Evolutionary conservation across 1,140 invertebrate genomes (phyloP), one percentile per base, ranked within the genome.

Genomic region (Laupala kohalensis): DNA sequence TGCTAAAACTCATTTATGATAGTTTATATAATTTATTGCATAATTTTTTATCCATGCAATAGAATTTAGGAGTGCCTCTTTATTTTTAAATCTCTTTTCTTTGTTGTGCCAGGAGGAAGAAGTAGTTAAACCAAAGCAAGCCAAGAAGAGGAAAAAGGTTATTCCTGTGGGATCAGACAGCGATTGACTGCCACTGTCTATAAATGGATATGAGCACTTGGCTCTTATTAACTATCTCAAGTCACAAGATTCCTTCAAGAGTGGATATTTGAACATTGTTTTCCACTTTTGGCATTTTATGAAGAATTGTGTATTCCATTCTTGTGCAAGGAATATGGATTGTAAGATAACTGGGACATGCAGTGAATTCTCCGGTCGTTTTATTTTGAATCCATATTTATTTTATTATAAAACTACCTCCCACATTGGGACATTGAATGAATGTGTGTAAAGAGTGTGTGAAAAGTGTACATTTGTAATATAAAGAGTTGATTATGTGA

Each of bases 111-210:
- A 92, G 89, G 90, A 93, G 77, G 92, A 93, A 82, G 90, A 92
- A 83, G 88, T 91, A 75, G 86, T 92, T 4, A 93, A 92, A 83
- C 89, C 90, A 78, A 91, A 91, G 82, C 89, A 90, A 83, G 86
- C 90, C 24, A 93, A 93, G 81, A 93, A 93, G 80, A 86, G 92
- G 81, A 93, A 93, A 87, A 93, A 93, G 84, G 81, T 84, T 63
- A 83, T 83, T 74, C 79, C 82, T 73, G 87, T 92, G 73, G 88
- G 89, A 75, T 93, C 91, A 69, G 92, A 95, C 81, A 93, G 90
- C 83, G 91, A 93, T 86, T 93, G 86, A 91, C 68, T 53, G 37
- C 37, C 37, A 53, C 37, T 53, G 37, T 9, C 19, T 19, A 53
- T 19, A 53, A 19, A 53, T 4, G 37, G 9, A 53, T n/a, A n/a